Conservation (phyloP, 2,797 vertebrate genomes). For the Sylvilagus floridanus region DNA sequence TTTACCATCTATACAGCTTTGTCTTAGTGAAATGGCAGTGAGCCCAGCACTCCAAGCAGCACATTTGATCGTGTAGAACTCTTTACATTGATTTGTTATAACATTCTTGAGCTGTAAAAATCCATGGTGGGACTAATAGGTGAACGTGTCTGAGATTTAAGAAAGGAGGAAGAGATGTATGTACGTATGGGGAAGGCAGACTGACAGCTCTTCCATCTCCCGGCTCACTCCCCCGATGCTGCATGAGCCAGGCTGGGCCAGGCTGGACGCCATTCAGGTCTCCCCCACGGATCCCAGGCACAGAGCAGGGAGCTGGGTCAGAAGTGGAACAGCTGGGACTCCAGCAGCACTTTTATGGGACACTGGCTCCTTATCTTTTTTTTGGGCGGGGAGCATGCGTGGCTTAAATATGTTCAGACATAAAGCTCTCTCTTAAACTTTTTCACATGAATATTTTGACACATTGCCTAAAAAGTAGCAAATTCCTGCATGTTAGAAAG, state of each 20-base stretch:
- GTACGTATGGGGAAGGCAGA: too few relatives aligned
- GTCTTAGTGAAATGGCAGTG: not conserved
- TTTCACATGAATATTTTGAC: not conserved
- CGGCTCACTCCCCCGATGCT: too few relatives aligned
- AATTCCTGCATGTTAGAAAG: not conserved
- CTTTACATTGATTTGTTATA: not conserved
- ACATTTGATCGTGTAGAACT: not conserved
- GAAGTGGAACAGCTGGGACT: too few relatives aligned
- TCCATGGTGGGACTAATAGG: not conserved
- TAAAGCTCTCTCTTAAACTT: not conserved
- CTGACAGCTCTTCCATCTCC: too few relatives aligned
- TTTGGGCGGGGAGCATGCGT: too few relatives aligned
- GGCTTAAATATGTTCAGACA: not conserved
- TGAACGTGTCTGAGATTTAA: not conserved
- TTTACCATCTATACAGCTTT: not conserved
- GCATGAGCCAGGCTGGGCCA: too few relatives aligned
- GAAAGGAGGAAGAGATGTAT: too few relatives aligned
- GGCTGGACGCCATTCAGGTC: too few relatives aligned
- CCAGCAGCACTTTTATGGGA: too few relatives aligned
- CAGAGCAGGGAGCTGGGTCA: too few relatives aligned
- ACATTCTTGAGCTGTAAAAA: not conserved
- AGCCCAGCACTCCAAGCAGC: not conserved
- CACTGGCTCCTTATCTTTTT: too few relatives aligned
- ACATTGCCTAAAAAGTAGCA: conserved; percentile 27
- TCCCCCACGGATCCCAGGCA: too few relatives aligned